Percentiles rank a stretch among this genome's conserved stretches.
These are phyloP conservation scores for Apodemia zela DNA, from an alignment of 2,888 invertebrate species.

Conservation along the genomic window DNA sequence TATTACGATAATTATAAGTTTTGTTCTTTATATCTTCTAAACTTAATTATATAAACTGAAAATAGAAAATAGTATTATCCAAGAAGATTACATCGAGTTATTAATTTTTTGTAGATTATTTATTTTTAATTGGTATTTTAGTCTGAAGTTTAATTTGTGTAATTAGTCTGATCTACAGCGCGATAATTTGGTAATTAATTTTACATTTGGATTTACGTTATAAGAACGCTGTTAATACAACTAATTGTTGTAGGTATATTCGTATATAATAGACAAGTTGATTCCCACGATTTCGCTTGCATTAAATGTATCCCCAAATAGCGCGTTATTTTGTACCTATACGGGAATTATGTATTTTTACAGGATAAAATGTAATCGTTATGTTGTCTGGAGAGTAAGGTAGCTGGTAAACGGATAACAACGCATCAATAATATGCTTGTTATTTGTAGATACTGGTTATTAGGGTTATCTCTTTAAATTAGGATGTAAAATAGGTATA, in stretches of 20 bases:
- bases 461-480: too few relatives aligned
- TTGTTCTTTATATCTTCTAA: neutral
- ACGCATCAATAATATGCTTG: too few relatives aligned
- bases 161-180: slow-evolving; percentile 3
- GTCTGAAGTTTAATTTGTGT: slow-evolving; percentile 4
- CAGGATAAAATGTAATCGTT: too few relatives aligned
- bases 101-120: slow-evolving; percentile 14
- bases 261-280: too few relatives aligned
- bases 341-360: too few relatives aligned
- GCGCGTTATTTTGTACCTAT: too few relatives aligned
- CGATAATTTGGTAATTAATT: slow-evolving; percentile 10
- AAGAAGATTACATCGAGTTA: slow-evolving; percentile 1
- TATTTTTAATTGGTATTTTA: slow-evolving; percentile 13
- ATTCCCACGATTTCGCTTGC: neutral
- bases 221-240: neutral
- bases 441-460: too few relatives aligned
- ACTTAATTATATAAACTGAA: slow-evolving; percentile 23
- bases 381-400: too few relatives aligned
- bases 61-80: neutral
- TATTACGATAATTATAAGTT: neutral
- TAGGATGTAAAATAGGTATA: too few relatives aligned
- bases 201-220: neutral
- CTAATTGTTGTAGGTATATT: neutral
- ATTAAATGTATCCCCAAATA: neutral
- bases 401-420: too few relatives aligned